phyloP scores from a whole-genome alignment of 1,140 invertebrate genomes.

The Drosophila hydei region DNA sequence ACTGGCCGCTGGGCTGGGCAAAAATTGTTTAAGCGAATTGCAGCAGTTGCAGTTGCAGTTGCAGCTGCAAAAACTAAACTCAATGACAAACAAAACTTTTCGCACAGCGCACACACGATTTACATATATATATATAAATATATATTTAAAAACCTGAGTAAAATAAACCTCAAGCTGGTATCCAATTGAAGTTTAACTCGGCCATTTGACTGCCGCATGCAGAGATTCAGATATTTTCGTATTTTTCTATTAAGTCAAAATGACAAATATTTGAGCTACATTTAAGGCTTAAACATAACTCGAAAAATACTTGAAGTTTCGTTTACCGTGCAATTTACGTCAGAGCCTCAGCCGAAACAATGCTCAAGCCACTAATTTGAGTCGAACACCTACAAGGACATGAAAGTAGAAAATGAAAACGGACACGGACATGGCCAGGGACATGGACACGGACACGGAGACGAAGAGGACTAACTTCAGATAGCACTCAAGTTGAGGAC shows the following conservation, averaged over 20 bases:
- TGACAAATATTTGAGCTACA: not conserved
- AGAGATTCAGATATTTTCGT: too few species aligned
- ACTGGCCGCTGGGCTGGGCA: not conserved
- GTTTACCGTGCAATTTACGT: conserved; percentile 1
- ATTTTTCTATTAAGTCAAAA: too few species aligned
- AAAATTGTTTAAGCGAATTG: conserved; percentile 35
- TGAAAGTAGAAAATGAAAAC: conserved; percentile 44
- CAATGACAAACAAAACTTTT: conserved; percentile 73
- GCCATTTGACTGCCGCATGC: too few species aligned
- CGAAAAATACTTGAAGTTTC: not conserved
- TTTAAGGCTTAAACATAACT: not conserved
- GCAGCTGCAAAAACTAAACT: conserved; percentile 43
- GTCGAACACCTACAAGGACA: conserved; percentile 78
- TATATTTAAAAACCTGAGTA: too few species aligned
- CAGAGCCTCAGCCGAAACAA: conserved; percentile 25
- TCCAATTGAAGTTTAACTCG: too few species aligned
- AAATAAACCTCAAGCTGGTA: too few species aligned
- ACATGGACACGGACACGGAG: conserved; percentile 6
- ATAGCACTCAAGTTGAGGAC: conserved; percentile 34
- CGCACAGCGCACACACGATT: conserved; percentile 6
- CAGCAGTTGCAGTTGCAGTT: conserved; percentile 32
- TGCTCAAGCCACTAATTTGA: conserved; percentile 74
- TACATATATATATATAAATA: too few species aligned
- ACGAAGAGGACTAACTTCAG: conserved; percentile 3
- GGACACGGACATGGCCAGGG: conserved; percentile 8